Evolutionary conservation across 2,888 invertebrate genomes (phyloP).

Genomic region (Pollenia angustigena): DNA sequence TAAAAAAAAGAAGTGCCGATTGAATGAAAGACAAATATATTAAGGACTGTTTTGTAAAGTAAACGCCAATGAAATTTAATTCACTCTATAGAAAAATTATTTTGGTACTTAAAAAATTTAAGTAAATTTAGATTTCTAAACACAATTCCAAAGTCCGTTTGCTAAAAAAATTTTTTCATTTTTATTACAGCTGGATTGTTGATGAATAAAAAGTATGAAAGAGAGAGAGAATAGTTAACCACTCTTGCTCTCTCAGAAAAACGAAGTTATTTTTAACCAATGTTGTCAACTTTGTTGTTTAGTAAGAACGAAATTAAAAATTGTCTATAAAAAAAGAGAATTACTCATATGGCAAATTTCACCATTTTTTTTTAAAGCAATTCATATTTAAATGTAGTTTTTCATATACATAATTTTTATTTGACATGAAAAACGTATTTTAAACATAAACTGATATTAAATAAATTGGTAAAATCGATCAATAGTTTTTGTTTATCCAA

Average conservation of each 20-base stretch:
- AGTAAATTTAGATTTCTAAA: slow-evolving; percentile 13
- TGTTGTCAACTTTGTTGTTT: slow-evolving; percentile 38
- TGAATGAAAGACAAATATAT: slow-evolving; percentile 24
- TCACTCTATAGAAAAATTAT: neutral
- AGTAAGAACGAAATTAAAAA: no score
- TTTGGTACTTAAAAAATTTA: neutral
- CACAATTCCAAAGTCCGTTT: slow-evolving; percentile 67
- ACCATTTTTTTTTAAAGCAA: no score
- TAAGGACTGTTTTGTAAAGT: neutral
- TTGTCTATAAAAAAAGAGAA: no score
- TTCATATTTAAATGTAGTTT: no score
- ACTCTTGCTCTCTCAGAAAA: slow-evolving; percentile 46
- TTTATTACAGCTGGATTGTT: slow-evolving; percentile 59
- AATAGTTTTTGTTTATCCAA: no score
- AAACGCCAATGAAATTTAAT: neutral
- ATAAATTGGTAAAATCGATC: no score
- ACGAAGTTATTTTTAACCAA: slow-evolving; percentile 53
- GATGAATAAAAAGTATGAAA: slow-evolving; percentile 21
- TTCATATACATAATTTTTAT: no score
- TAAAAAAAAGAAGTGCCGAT: slow-evolving; percentile 33
- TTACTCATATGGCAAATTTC: no score
- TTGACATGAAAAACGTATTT: no score
- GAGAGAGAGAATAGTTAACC: neutral
- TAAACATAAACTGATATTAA: no score
- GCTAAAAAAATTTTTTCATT: slow-evolving; percentile 1